phyloP scores from a whole-genome alignment of 2,888 invertebrate genomes.

The Clivina fossor region DNA sequence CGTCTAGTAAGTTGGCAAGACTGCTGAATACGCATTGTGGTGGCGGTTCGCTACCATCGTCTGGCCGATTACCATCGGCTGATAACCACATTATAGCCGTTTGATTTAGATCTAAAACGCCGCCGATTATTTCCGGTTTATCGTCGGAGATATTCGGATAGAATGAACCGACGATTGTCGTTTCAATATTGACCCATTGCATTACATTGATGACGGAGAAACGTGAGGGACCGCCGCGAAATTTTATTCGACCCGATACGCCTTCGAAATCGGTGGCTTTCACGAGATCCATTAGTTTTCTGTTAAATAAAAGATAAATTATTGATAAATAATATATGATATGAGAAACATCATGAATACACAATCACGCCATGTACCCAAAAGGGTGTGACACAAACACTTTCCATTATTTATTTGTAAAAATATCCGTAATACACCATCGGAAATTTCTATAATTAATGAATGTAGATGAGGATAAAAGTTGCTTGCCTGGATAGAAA shows the following conservation, averaged over 20 bases:
- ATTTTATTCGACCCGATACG: constrained; percentile 72
- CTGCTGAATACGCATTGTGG: constrained; percentile 67
- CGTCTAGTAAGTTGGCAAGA: constrained; percentile 67
- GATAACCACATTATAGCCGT: constrained; percentile 68
- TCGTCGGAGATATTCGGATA: constrained; percentile 57
- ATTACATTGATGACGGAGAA: constrained; percentile 62
- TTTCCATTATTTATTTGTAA: too few relatives aligned
- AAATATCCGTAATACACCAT: too few relatives aligned
- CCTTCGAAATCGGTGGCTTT: constrained; percentile 70
- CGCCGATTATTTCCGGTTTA: constrained; percentile 56
- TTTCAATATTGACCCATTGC: constrained; percentile 60
- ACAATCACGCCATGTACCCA: too few relatives aligned
- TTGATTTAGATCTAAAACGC: constrained; percentile 57
- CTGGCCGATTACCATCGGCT: constrained; percentile 60
- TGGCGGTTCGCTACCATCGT: constrained; percentile 65
- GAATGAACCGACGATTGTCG: constrained; percentile 60
- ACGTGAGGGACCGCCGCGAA: constrained; percentile 68
- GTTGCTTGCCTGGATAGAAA: too few relatives aligned
- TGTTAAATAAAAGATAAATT: too few relatives aligned
- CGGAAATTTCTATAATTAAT: too few relatives aligned
- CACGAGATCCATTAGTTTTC: constrained; percentile 63
- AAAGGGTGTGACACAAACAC: too few relatives aligned
- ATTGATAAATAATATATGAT: background rate
- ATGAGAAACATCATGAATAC: constrained; percentile 1
- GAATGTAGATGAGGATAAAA: too few relatives aligned